Conservation (phyloP, 2,888 invertebrate species). For the Leucophora obtusa region DNA sequence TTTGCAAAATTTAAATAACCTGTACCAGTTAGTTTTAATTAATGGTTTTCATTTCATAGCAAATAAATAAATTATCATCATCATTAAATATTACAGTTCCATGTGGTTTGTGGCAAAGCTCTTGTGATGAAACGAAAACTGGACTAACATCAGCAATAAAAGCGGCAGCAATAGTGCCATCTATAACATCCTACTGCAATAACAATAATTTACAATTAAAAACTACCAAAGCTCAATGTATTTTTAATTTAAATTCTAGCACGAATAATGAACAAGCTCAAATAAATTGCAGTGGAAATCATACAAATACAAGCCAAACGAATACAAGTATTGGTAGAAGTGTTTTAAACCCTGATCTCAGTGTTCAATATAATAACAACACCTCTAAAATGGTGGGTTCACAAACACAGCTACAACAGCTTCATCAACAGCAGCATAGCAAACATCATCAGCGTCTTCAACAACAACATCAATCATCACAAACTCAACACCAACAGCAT, state of each 20-base stretch:
- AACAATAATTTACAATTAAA: background rate
- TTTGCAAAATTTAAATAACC: too few relatives aligned
- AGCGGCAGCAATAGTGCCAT: constrained; percentile 2
- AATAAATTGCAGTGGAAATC: background rate
- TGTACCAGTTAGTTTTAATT: too few relatives aligned
- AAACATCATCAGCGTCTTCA: constrained; percentile 43
- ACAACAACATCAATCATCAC: constrained; percentile 41
- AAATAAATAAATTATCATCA: constrained; percentile 4
- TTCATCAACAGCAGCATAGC: constrained; percentile 32
- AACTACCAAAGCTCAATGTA: background rate
- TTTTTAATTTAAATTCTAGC: background rate
- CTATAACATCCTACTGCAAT: constrained; percentile 2
- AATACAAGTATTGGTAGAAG: background rate
- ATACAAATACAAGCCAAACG: constrained; percentile 2
- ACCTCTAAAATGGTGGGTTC: constrained; percentile 69
- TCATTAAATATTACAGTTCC: constrained; percentile 29
- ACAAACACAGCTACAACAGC: constrained; percentile 58
- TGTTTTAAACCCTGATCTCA: constrained; percentile 14
- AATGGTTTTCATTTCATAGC: background rate
- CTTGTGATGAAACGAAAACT: constrained; percentile 12
- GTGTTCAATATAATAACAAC: constrained; percentile 54
- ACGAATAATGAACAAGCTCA: background rate
- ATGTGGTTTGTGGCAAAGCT: constrained; percentile 23
- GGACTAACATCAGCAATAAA: constrained; percentile 4
- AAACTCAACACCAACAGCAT: constrained; percentile 18